Evolutionary conservation across 2,113 vertebrate genomes (phyloP), one percentile per base, ranked within the genome.

Genomic region (Hydropotes inermis): DNA sequence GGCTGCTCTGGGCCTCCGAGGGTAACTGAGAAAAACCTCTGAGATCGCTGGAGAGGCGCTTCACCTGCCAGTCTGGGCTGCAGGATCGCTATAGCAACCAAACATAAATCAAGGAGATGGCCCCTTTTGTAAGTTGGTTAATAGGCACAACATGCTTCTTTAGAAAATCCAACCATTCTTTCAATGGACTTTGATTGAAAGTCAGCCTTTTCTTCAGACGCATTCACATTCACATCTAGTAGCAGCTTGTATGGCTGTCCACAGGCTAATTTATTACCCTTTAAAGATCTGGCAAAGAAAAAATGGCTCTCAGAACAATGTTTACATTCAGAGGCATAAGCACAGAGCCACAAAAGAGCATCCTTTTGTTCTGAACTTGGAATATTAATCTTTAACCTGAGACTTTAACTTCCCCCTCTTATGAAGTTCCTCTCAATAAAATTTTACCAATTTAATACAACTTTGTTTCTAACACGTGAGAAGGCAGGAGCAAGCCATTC

Each of bases 161-260:
- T 99, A 99, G 99, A 99, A 99, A 99, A 99, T 98, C 98, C 98
- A 98, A 99, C 99, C 99, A 99, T 99, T 99, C 99, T 99, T 99
- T 99, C 99, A 99, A 99, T 99, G 99, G 99, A 99, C 99, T 99
- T 99, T 99, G 99, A 99, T 99, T 99, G 99, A 99, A 99, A 99
- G 99, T 99, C 98, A 98, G 99, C 98, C 99, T 99, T 99, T 99
- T 99, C 99, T 99, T 99, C 99, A 99, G 98, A 99, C 98, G 97
- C 99, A 99, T 99, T 99, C 99, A 99, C 99, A 99, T 99, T 99
- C 99, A 99, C 98, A 98, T 99, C 99, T 99, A 99, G 99, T 99
- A 99, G 99, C 99, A 99, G 99, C 99, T 99, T 99, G 99, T 99
- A 99, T 99, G 98, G 98, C 99, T 99, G 99, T 99, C 99, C 98